A percentile compares a stretch with the other conserved stretches of the same genome.
These are phyloP conservation scores for Dryocosmus kuriphilus DNA, from an alignment of 2,888 invertebrate species.

Conservation along the genomic window DNA sequence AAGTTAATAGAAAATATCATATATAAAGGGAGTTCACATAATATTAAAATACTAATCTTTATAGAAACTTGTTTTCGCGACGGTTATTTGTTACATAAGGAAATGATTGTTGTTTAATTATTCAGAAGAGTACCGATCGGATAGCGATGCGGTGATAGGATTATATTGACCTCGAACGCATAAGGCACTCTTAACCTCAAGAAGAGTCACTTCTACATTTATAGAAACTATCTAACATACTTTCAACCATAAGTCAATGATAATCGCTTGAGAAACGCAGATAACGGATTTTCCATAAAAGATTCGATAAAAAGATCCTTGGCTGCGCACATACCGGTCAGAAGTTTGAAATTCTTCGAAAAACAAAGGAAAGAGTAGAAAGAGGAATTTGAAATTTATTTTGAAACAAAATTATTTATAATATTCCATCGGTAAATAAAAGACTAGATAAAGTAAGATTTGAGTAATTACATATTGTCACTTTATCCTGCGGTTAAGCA, in stretches of 20 bases:
- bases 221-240: conserved; percentile 19
- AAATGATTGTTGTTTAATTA: conserved; percentile 16
- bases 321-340: neutral
- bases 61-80: neutral
- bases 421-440: neutral
- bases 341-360: conserved; percentile 1
- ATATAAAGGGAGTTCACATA: neutral
- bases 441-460: no score
- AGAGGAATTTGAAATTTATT: no score
- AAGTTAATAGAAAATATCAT: neutral
- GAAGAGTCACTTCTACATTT: conserved; percentile 23
- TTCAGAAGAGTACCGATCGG: neutral
- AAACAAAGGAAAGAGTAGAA: no score
- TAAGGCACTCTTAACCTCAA: conserved; percentile 24
- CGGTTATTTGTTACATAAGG: neutral
- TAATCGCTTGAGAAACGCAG: conserved; percentile 30
- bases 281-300: conserved; percentile 37
- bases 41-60: neutral
- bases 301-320: conserved; percentile 6
- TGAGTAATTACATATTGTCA: neutral
- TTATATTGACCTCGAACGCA: conserved; percentile 35
- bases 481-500: neutral
- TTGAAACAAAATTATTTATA: no score
- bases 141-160: conserved; percentile 21
- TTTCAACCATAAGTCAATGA: conserved; percentile 12